Percentiles rank a stretch among this genome's conserved stretches.
Evolutionary conservation across 2,888 invertebrate species (phyloP).

Genomic region (Orthonychiurus folsomi): DNA sequence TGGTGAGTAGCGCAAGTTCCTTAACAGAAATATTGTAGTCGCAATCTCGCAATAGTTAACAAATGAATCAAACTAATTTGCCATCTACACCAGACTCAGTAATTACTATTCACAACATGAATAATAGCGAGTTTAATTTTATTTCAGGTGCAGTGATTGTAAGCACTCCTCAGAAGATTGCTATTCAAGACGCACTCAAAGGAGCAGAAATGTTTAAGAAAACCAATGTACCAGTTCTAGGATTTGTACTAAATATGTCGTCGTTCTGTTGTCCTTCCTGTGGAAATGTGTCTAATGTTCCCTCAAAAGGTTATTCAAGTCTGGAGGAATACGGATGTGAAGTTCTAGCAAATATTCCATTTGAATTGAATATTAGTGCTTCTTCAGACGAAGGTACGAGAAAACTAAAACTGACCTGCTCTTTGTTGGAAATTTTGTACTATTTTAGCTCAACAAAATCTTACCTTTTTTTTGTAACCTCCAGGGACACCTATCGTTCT

Average conservation of each 20-base stretch:
- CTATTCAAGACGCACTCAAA: constrained; percentile 72
- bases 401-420: too few species aligned
- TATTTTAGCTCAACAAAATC: too few species aligned
- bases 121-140: constrained; percentile 6
- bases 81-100: not conserved
- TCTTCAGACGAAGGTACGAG: constrained; percentile 67
- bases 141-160: constrained; percentile 69
- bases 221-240: constrained; percentile 70
- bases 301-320: constrained; percentile 54
- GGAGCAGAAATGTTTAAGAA: constrained; percentile 82
- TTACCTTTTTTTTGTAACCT: too few species aligned
- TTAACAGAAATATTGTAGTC: not conserved
- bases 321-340: constrained; percentile 54
- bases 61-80: too few species aligned
- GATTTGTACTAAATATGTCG: constrained; percentile 88
- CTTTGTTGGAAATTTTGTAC: too few species aligned
- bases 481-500: too few species aligned
- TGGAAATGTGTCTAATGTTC: constrained; percentile 60
- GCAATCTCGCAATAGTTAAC: too few species aligned
- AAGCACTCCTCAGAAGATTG: constrained; percentile 83
- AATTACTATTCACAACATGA: not conserved
- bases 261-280: constrained; percentile 68
- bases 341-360: constrained; percentile 62
- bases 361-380: constrained; percentile 59
- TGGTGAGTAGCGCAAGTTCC: constrained; percentile 48